A percentile compares a stretch with the other conserved stretches of the same genome.
Conservation (phyloP, 2,113 vertebrate species). For the Coregonus clupeaformis region DNA sequence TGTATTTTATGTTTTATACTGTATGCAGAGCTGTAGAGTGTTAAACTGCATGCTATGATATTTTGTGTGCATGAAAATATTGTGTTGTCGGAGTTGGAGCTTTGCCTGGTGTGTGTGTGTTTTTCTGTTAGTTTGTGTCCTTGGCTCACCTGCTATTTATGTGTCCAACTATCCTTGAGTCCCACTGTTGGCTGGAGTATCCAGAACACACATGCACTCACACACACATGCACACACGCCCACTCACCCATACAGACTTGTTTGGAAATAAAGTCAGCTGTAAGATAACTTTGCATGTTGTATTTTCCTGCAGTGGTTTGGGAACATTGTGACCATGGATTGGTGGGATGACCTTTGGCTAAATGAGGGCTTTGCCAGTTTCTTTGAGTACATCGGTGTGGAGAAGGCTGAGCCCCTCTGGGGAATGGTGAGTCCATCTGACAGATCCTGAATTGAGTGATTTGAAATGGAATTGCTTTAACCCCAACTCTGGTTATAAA, state of each 20-base stretch:
- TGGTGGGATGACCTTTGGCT: slow-evolving; percentile 99
- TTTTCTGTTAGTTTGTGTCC: not conserved
- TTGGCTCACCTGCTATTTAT: no score
- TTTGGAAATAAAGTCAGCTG: not conserved
- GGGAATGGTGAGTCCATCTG: slow-evolving; percentile 82
- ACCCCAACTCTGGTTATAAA: not conserved
- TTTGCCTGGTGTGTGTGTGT: not conserved
- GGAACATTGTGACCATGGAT: slow-evolving; percentile 96
- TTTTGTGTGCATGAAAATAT: no score
- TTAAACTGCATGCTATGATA: no score
- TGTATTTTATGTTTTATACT: slow-evolving; percentile 27
- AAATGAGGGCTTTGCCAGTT: slow-evolving; percentile 96
- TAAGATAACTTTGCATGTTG: no score
- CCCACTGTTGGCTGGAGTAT: no score
- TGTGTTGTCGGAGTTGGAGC: not conserved
- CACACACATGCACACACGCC: not conserved
- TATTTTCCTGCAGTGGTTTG: slow-evolving; percentile 86
- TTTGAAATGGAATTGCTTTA: not conserved
- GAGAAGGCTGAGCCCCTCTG: slow-evolving; percentile 75
- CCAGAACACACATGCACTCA: not conserved
- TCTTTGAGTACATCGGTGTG: slow-evolving; percentile 91
- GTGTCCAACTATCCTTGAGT: no score
- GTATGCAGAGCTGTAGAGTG: not conserved
- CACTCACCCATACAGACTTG: not conserved
- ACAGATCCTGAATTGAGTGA: not conserved